Evolutionary conservation across 2,113 vertebrate species (phyloP).

Genomic region (Hippopotamus amphibius): DNA sequence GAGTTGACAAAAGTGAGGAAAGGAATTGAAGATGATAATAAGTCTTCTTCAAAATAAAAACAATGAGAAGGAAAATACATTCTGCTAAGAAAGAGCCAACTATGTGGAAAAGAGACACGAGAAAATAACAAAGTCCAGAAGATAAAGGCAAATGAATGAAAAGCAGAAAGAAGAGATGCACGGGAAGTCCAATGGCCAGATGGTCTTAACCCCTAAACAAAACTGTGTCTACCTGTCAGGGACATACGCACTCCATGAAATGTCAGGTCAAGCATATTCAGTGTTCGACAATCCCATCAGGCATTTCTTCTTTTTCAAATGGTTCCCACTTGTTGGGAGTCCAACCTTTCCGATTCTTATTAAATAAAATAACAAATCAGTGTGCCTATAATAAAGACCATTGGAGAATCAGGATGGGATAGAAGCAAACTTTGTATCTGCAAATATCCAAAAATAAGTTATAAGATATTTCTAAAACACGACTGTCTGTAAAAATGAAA

Average conservation of each 20-base stretch:
- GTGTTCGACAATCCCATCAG: not conserved
- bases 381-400: not conserved
- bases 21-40: conserved; percentile 16
- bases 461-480: conserved; percentile 23
- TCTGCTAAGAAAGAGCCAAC: not conserved
- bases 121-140: not conserved
- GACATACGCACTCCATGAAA: not conserved
- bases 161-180: not conserved
- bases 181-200: not conserved
- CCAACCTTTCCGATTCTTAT: conserved; percentile 46
- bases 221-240: not conserved
- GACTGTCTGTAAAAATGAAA: not conserved
- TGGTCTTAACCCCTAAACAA: conserved; percentile 8
- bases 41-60: conserved; percentile 54
- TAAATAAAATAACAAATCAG: conserved; percentile 39
- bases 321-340: not conserved
- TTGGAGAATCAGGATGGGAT: not conserved
- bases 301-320: conserved; percentile 36
- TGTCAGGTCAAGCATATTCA: not conserved
- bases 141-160: not conserved
- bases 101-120: not conserved
- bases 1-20: conserved; percentile 25
- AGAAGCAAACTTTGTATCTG: not conserved
- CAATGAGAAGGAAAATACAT: not conserved
- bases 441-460: conserved; percentile 28